A percentile compares a stretch with the other conserved stretches of the same genome.
Evolutionary conservation across 1,140 invertebrate genomes (phyloP).

Genomic region (Trachymyrmex cornetzi): DNA sequence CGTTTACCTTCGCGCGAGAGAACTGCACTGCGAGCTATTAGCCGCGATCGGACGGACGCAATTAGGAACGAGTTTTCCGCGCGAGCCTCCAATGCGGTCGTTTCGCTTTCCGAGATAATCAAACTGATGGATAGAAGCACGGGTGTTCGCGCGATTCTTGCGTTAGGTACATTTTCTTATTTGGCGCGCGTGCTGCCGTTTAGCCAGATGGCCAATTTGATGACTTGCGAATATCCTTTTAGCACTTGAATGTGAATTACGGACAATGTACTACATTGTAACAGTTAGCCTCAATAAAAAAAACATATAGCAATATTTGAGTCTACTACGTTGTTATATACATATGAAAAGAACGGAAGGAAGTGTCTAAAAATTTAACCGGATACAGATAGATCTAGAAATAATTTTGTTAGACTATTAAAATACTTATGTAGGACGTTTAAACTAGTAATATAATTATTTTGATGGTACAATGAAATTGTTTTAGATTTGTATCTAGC

Average conservation of each 20-base stretch:
- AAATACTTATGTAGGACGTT: too few species aligned
- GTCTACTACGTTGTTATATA: background rate
- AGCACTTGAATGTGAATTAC: background rate
- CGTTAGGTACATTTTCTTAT: conserved; percentile 18
- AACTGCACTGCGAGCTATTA: conserved; percentile 68
- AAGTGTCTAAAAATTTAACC: too few species aligned
- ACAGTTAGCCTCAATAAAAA: background rate
- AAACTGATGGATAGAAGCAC: conserved; percentile 34
- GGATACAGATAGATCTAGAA: too few species aligned
- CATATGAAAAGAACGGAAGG: too few species aligned
- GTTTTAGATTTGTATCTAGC: too few species aligned
- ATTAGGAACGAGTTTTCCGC: conserved; percentile 57
- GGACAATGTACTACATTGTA: background rate
- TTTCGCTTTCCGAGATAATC: conserved; percentile 50
- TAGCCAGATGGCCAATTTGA: background rate
- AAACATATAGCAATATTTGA: background rate
- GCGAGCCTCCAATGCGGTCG: background rate
- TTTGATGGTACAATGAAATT: too few species aligned
- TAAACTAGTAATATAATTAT: too few species aligned
- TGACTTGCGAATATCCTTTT: background rate
- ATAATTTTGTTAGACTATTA: too few species aligned
- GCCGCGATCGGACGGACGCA: conserved; percentile 52
- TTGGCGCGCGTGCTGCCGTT: conserved; percentile 26
- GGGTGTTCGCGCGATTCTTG: conserved; percentile 30
- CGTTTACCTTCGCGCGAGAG: conserved; percentile 57